These are phyloP conservation scores for Cebus imitator DNA, from an alignment of 2,113 vertebrate species.

Conservation along the genomic window DNA sequence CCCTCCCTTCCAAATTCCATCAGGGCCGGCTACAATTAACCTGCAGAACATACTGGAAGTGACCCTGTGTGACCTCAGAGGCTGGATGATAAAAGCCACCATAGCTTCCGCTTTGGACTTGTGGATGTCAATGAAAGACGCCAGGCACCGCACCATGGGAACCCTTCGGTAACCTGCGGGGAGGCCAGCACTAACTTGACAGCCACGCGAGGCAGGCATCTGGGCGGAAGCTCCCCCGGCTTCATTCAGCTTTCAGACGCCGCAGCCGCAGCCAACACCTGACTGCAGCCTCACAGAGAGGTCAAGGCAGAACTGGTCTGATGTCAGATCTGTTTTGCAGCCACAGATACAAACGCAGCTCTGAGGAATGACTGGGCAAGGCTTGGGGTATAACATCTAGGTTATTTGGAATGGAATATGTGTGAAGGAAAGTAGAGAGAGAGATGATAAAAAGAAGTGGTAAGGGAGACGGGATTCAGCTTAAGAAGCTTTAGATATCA, in stretches of 20 bases:
- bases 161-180: neutral
- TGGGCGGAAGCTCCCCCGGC: too few species aligned
- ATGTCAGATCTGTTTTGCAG: neutral
- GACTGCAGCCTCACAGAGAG: neutral
- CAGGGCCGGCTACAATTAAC: neutral
- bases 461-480: fast-evolving
- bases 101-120: neutral
- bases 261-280: too few species aligned
- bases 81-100: neutral
- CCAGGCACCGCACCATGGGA: neutral
- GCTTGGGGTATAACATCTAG: fast-evolving
- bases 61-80: neutral
- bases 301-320: neutral
- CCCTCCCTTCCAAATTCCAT: neutral
- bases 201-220: neutral
- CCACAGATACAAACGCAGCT: neutral
- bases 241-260: neutral
- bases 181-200: neutral
- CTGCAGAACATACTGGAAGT: too few species aligned
- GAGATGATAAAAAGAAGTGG: fast-evolving
- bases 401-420: neutral
- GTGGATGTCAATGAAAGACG: neutral
- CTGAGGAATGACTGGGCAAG: neutral
- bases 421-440: neutral
- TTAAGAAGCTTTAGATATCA: neutral